Percentiles rank a stretch among this genome's conserved stretches.
These are phyloP conservation scores for Campylomormyrus tamandua DNA, from an alignment of 2,113 vertebrate species.

Conservation along the genomic window DNA sequence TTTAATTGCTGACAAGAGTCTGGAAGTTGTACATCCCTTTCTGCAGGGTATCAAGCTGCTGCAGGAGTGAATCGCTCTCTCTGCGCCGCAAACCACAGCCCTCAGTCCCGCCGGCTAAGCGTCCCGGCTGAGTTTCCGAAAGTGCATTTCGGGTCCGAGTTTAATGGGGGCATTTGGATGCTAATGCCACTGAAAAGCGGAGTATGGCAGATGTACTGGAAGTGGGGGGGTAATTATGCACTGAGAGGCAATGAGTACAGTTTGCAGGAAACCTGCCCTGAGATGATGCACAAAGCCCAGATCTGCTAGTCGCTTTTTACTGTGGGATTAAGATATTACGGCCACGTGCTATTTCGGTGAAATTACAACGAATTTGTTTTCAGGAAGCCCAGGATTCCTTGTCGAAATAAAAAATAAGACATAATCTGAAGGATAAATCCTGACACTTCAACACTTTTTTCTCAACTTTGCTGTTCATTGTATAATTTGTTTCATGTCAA, in stretches of 20 bases:
- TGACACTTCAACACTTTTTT: not conserved
- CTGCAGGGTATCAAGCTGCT: conserved; percentile 8
- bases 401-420: not conserved
- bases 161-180: conserved; percentile 1
- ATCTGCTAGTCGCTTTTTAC: not conserved
- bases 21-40: not conserved
- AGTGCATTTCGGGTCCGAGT: not conserved
- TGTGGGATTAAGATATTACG: not conserved
- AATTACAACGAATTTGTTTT: not conserved
- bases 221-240: not conserved
- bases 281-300: not conserved
- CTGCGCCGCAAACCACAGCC: not conserved
- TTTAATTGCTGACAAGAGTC: not conserved
- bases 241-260: conserved; percentile 1
- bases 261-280: not conserved
- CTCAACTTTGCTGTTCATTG: not conserved
- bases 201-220: not conserved
- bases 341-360: not conserved
- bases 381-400: not conserved
- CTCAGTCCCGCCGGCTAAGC: not conserved
- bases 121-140: not conserved
- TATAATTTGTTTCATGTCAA: not conserved
- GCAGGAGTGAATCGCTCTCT: not conserved
- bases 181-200: not conserved
- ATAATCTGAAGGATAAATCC: not conserved